phyloP scores from a whole-genome alignment of 2,888 invertebrate species.

The Steinernema carpocapsae region DNA sequence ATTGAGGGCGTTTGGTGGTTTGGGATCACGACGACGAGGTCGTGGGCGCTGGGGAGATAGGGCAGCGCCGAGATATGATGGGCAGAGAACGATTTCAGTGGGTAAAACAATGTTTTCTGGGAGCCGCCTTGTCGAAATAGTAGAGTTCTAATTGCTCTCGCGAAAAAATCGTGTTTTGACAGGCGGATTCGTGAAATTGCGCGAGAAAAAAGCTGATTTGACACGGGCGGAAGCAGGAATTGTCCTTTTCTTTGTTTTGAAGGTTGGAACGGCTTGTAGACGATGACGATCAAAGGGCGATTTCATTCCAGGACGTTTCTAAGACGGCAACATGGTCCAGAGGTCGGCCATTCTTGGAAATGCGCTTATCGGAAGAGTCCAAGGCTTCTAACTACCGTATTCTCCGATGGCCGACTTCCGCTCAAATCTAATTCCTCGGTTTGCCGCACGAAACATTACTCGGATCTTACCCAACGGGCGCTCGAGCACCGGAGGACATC shows the following conservation, averaged over 20 bases:
- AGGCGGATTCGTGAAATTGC: too few species aligned
- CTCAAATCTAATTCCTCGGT: background rate
- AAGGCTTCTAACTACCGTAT: conserved; percentile 20
- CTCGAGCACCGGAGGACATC: conserved; percentile 26
- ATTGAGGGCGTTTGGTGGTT: conserved; percentile 19
- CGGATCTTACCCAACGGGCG: conserved; percentile 3
- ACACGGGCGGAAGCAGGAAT: too few species aligned
- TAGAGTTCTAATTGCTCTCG: too few species aligned
- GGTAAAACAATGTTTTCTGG: too few species aligned
- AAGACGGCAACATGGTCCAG: background rate
- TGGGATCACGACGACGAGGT: background rate
- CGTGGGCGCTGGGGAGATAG: background rate
- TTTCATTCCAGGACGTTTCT: background rate
- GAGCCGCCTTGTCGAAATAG: too few species aligned
- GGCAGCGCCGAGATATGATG: conserved; percentile 5
- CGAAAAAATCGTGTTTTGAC: too few species aligned
- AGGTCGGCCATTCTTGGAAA: background rate
- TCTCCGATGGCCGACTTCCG: background rate
- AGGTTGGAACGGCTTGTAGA: background rate
- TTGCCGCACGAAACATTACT: background rate
- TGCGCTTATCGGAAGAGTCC: conserved; percentile 2
- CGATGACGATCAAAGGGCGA: conserved; percentile 2
- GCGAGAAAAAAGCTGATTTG: too few species aligned
- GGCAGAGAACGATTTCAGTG: background rate
- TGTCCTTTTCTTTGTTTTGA: too few species aligned